Evolutionary conservation across 2,797 vertebrate genomes (phyloP), one percentile per base, ranked within the genome.

Genomic region (Melanotaenia pygmaea): DNA sequence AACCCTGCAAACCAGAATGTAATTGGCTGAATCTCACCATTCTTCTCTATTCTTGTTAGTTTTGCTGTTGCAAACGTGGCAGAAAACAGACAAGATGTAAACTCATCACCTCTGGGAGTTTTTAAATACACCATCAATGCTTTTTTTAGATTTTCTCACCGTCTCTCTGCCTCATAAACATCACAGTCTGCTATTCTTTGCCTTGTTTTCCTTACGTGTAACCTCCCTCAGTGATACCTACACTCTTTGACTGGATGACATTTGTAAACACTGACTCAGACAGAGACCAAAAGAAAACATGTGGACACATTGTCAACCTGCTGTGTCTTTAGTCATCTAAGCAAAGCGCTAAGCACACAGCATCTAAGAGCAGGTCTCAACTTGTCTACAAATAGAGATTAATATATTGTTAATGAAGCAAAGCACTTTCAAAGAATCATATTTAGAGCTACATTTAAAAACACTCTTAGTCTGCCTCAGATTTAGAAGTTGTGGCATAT

Each of bases 81-180:
- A 89, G 84, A 92, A 92, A 91, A 85, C 80, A 78, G 88, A 88
- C 81, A 85, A 83, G 67, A 89, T 88, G 84, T 86, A 87, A 87
- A 87, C 88, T 80, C 78, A 80, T 87, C 80, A 90, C 89, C 87
- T 86, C 69, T 3, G 88, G 83, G 82, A 85, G 64, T 80, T 89
- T 89, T 43, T 34, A 81, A 86, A 89, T 78, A 82, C 75, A 86
- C 81, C 72, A 54, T 57, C 77, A 67, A 47, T 59, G 54, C 32
- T 56, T 82, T 75, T 76, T 64, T 72, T 18, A 1, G 4, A 67
- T 66, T 77, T 34, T 70, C 65, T 71, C 35, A 0, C 64, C 67
- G 35, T 47, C 20, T 74, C 47, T 35, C 65, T 57, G 22, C 51
- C n/a, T 77, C 54, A 62, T 58, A 61, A 80, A 64, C 70, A 86